phyloP scores from a whole-genome alignment of 2,888 invertebrate species.

The Drosophila mayaguana region DNA sequence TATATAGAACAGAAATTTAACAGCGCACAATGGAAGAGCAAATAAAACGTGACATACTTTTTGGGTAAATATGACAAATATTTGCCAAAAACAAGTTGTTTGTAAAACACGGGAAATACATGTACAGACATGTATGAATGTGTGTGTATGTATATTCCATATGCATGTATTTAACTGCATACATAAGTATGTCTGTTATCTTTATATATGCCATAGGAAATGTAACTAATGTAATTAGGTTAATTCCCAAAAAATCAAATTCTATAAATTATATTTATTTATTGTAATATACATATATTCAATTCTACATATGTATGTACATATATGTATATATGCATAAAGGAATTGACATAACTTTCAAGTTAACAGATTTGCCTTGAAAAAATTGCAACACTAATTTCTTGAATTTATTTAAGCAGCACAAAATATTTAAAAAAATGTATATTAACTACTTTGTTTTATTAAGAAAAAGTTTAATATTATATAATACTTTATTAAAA shows the following conservation, averaged over 20 bases:
- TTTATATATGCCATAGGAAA: not conserved
- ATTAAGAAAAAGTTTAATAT: too few species aligned
- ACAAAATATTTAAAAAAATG: too few species aligned
- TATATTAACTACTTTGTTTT: too few species aligned
- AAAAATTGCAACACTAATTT: too few species aligned
- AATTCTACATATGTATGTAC: not conserved
- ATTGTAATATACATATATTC: too few species aligned
- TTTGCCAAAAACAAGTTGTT: constrained; percentile 44
- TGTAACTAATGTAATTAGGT: not conserved
- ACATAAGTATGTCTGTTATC: not conserved
- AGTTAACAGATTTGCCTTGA: too few species aligned
- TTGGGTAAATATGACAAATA: constrained; percentile 54
- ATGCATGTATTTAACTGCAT: not conserved
- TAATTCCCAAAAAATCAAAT: not conserved
- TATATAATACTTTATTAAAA: too few species aligned
- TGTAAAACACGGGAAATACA: constrained; percentile 18
- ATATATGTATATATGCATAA: too few species aligned
- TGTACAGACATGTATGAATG: too few species aligned
- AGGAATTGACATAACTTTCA: too few species aligned
- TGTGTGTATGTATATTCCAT: not conserved
- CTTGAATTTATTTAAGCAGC: too few species aligned
- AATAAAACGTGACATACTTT: constrained; percentile 58
- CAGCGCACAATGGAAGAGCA: constrained; percentile 45
- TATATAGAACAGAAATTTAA: constrained; percentile 29
- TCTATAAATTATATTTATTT: not conserved